Conservation (phyloP, 2,797 vertebrate species). For the Sternarchorhynchus goeldii region DNA sequence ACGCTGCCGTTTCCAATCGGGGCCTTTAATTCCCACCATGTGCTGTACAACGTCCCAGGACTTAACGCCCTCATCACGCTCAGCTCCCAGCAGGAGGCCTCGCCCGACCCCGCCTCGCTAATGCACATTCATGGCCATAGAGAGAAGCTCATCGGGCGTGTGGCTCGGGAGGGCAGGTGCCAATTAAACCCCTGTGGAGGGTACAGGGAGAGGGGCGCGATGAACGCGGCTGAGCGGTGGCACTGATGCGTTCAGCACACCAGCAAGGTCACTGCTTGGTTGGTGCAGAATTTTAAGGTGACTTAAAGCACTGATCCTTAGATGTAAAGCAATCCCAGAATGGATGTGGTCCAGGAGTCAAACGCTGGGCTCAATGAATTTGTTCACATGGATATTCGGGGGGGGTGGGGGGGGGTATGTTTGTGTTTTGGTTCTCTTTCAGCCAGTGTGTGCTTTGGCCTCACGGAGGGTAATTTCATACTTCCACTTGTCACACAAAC, state of each 20-base stretch:
- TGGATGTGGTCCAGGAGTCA: background rate
- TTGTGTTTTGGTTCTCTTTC: background rate
- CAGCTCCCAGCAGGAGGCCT: conserved; percentile 51
- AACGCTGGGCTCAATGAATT: background rate
- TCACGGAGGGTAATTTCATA: conserved; percentile 6
- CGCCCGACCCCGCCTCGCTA: conserved; percentile 44
- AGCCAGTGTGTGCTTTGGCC: background rate
- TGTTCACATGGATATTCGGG: background rate
- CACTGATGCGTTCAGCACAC: background rate
- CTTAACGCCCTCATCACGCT: conserved; percentile 55
- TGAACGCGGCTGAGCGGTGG: background rate
- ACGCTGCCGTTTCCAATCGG: conserved; percentile 66
- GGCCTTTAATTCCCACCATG: conserved; percentile 71
- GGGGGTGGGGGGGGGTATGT: background rate
- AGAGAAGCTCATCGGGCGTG: conserved; percentile 39
- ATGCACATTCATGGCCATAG: conserved; percentile 49
- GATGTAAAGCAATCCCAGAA: background rate
- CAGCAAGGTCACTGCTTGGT: background rate
- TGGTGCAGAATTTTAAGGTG: background rate
- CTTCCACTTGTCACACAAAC: conserved; percentile 28
- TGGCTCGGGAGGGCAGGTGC: conserved; percentile 46
- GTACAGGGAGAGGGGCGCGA: conserved; percentile 17
- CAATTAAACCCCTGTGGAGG: conserved; percentile 54
- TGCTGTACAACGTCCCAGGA: conserved; percentile 61
- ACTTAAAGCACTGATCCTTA: no score